Evolutionary conservation across 2,113 vertebrate species (phyloP), one percentile per base, ranked within the genome.

Genomic region (Oenanthe melanoleuca): DNA sequence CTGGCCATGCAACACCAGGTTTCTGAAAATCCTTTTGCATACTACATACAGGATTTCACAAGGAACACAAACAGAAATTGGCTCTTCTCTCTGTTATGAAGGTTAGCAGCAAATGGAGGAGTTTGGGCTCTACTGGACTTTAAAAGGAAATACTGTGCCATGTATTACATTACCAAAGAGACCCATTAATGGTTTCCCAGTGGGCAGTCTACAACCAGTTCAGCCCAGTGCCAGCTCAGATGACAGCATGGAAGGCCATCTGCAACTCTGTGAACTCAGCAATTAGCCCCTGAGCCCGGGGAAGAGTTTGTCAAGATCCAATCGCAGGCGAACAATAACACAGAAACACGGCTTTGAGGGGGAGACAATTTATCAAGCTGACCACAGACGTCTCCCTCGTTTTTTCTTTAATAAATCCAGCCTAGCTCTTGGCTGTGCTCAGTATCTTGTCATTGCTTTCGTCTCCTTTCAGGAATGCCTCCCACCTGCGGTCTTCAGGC

Each of bases 381-480:
- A 93, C 96, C 95, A 94, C 91, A 91, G 86, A 93, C 3, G 2
- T 93, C 80, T 96, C 80, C 69, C 61, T 96, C 70, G 3, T 95
- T 96, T 95, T 96, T 91, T 47, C 92, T 71, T 84, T 93, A 92
- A 95, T 97, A 96, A 96, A 96, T 93, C 92, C 92, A 94, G 75
- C 44, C 83, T 74, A 29, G 86, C 90, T 95, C 75, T 96, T 94
- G 91, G 88, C 88, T 75, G 53, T 49, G 69, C n/a, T 93, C 86
- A 79, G 85, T 94, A 71, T 93, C 90, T 93, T 94, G 93, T 94
- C 93, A 71, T 47, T 93, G 70, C 75, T 93, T 65, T 92, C 1
- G 4, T 86, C 63, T 86, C 81, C 79, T 89, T 83, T 63, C 82
- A 77, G 71, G 82, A 92, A 94, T 86, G 79, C 85, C 89, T 94